phyloP scores from a whole-genome alignment of 1,140 invertebrate species.

The Halotydeus destructor region DNA sequence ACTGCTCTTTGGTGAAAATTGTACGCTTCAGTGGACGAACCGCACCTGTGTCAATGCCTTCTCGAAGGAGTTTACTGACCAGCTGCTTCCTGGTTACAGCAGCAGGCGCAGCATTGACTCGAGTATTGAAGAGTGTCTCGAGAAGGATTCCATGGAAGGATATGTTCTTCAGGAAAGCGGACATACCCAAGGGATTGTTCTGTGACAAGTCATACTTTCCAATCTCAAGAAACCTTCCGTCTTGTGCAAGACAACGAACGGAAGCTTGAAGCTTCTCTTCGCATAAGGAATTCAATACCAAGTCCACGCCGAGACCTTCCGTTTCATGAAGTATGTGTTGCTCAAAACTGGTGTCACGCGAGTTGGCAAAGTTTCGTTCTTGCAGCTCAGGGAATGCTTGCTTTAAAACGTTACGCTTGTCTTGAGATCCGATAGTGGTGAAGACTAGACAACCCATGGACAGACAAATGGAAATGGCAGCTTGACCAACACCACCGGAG shows the following conservation, averaged over 20 bases:
- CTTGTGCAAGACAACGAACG: constrained; percentile 61
- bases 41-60: constrained; percentile 63
- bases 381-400: constrained; percentile 28
- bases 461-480: constrained; percentile 74
- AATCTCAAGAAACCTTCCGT: constrained; percentile 87
- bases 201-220: constrained; percentile 90
- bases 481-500: constrained; percentile 82
- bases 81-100: constrained; percentile 18
- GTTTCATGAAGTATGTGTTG: constrained; percentile 23
- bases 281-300: constrained; percentile 80
- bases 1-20: constrained; percentile 55
- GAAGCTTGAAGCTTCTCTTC: constrained; percentile 79
- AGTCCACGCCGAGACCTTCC: constrained; percentile 53
- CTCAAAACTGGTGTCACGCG: constrained; percentile 33
- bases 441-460: constrained; percentile 62
- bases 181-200: constrained; percentile 71
- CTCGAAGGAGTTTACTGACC: constrained; percentile 36
- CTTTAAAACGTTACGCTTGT: constrained; percentile 30
- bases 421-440: constrained; percentile 43
- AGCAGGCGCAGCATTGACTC: background rate
- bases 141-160: constrained; percentile 88
- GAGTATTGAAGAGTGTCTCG: constrained; percentile 54
- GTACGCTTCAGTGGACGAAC: constrained; percentile 59
- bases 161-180: constrained; percentile 81
- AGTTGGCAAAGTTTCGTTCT: constrained; percentile 32